Evolutionary conservation across 2,888 invertebrate species (phyloP), one percentile per base, ranked within the genome.

Genomic region (Hypercompe scribonia): DNA sequence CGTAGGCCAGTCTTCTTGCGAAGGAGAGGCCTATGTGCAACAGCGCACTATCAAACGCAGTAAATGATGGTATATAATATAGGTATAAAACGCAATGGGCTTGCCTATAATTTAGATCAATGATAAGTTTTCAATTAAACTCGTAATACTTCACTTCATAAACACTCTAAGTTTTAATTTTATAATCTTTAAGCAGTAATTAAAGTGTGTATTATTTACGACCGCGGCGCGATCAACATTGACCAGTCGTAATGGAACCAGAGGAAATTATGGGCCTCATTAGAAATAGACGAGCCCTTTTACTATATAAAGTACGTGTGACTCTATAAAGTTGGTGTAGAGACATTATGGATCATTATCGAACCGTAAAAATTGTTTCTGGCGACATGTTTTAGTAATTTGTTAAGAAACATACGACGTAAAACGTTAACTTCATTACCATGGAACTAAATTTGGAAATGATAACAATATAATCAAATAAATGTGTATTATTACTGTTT

Each of bases 91-190:
- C 58, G 15, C 58, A 2, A 13, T 15, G 11, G 13, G 3, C n/a
- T 13, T 28, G 15, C 0, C 31, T 18, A 58, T 36, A 34, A 68
- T 63, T 64, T 15, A 71, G 54, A 61, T 65, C n/a, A 15, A 24
- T 54, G 68, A 65, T 72, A 70, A 66, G 33, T 61, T 66, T 66
- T 69, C 61, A 69, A 70, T 73, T 65, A 69, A 58, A 66, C 21
- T 34, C 4, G 33, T 31, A 61, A 71, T 65, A 34, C 50, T 65
- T 50, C 46, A 66, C 34, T 58, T 33, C 1, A 68, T 58, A 73
- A 73, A 73, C 70, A 70, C 65, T 73, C 68, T 31, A 58, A 65
- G 15, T 73, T 73, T 69, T 65, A 69, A 69, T 65, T 65, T 68
- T 54, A 72, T 65, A n/a, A 24, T 24, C 65, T 15, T 58, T 73